Percentiles rank a stretch among this genome's conserved stretches.
Evolutionary conservation across 1,140 invertebrate genomes (phyloP).

Genomic region (Drosophila tropicalis): DNA sequence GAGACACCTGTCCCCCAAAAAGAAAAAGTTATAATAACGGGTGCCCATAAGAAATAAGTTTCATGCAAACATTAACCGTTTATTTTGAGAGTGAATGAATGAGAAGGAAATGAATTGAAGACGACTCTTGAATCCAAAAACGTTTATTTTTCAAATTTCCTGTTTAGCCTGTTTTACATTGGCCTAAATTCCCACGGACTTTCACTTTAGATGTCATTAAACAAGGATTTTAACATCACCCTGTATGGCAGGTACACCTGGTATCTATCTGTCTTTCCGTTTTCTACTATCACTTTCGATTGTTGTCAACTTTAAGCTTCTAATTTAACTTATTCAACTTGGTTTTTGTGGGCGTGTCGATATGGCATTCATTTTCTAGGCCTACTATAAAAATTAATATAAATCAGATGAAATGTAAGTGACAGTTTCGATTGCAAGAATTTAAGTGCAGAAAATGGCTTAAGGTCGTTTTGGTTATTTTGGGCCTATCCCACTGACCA

Average conservation of each 20-base stretch:
- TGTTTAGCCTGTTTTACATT: no score
- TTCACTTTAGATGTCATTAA: no score
- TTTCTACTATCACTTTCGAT: conserved; percentile 54
- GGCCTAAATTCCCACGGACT: no score
- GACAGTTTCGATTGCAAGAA: not conserved
- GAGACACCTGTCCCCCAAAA: conserved; percentile 7
- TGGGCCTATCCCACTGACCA: not conserved
- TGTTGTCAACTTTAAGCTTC: conserved; percentile 57
- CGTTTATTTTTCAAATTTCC: no score
- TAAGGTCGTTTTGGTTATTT: not conserved
- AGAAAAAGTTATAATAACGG: not conserved
- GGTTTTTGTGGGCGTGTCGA: conserved; percentile 51
- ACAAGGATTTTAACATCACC: not conserved
- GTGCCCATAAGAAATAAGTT: not conserved
- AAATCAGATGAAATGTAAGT: conserved; percentile 5
- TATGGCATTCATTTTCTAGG: conserved; percentile 64
- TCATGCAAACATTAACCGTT: no score
- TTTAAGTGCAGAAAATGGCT: no score
- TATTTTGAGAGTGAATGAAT: no score
- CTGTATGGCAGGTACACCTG: conserved; percentile 36
- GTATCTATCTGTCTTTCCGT: conserved; percentile 22
- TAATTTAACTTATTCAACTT: conserved; percentile 29
- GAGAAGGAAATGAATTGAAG: no score
- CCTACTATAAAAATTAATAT: conserved; percentile 28
- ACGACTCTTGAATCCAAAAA: no score